Conservation (phyloP, 2,888 invertebrate species). For the Saturnia pavonia region DNA sequence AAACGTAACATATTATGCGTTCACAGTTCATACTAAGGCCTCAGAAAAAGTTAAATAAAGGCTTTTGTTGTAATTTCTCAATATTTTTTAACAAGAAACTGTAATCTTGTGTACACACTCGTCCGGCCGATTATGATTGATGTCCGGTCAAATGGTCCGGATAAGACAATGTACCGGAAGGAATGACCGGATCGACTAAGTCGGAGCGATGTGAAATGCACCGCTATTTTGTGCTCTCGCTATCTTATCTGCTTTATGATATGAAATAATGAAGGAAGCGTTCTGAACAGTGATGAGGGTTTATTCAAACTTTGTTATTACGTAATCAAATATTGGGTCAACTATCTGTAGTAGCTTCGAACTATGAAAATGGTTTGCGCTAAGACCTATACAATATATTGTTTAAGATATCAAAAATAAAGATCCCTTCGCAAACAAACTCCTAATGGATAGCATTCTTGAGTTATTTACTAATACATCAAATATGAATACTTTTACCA, state of each 20-base stretch:
- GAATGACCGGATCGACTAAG: constrained; percentile 45
- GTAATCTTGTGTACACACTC: constrained; percentile 15
- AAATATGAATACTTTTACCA: constrained; percentile 1
- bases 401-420: neutral
- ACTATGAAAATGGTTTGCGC: neutral
- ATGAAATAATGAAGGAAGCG: constrained; percentile 32
- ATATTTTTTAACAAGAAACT: neutral
- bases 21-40: no score
- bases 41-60: neutral
- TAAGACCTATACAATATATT: neutral
- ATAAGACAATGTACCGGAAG: constrained; percentile 72
- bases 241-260: constrained; percentile 32
- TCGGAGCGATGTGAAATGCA: constrained; percentile 29
- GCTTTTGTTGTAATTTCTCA: neutral
- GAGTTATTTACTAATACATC: neutral
- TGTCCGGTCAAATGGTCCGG: constrained; percentile 52
- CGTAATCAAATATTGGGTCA: neutral
- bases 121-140: constrained; percentile 51
- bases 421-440: neutral
- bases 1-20: no score
- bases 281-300: constrained; percentile 15
- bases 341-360: neutral
- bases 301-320: constrained; percentile 1
- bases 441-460: neutral
- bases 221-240: constrained; percentile 26